These are phyloP conservation scores for Lasioglossum morio DNA, from an alignment of 2,888 invertebrate species.

Conservation along the genomic window DNA sequence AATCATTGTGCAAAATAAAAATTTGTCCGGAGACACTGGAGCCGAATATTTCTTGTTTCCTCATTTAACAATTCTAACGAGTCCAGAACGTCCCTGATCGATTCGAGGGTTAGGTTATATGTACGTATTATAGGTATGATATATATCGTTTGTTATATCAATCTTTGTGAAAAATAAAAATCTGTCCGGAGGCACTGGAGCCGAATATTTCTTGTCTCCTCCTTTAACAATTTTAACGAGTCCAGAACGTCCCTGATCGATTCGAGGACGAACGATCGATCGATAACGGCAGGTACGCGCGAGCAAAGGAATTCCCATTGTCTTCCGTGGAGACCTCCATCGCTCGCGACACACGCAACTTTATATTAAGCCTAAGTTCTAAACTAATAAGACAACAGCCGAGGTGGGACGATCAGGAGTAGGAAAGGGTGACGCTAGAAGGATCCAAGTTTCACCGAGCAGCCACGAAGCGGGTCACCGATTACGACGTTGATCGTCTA, in stretches of 20 bases:
- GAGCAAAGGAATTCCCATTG: slow-evolving; percentile 33
- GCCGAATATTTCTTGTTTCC: too few species aligned
- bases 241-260: too few species aligned
- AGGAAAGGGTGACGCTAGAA: slow-evolving; percentile 61
- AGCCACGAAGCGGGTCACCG: slow-evolving; percentile 79
- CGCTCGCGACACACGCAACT: slow-evolving; percentile 69
- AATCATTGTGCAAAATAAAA: not conserved
- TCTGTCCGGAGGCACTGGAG: not conserved
- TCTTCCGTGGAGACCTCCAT: slow-evolving; percentile 58
- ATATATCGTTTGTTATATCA: not conserved
- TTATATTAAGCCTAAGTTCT: slow-evolving; percentile 77
- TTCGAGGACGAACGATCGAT: not conserved
- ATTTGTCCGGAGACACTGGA: not conserved
- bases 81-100: too few species aligned
- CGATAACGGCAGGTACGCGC: not conserved
- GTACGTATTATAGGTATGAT: too few species aligned
- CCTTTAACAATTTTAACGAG: too few species aligned
- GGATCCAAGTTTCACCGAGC: slow-evolving; percentile 69
- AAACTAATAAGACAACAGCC: slow-evolving; percentile 81
- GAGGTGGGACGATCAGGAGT: slow-evolving; percentile 66
- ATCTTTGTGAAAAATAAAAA: not conserved
- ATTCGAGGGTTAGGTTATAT: too few species aligned
- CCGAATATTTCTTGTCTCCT: too few species aligned
- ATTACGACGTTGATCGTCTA: slow-evolving; percentile 81
- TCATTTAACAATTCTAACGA: too few species aligned